Base-by-base conservation (phyloP, 2,888 invertebrate species). In the Ligdia adustata region DNA sequence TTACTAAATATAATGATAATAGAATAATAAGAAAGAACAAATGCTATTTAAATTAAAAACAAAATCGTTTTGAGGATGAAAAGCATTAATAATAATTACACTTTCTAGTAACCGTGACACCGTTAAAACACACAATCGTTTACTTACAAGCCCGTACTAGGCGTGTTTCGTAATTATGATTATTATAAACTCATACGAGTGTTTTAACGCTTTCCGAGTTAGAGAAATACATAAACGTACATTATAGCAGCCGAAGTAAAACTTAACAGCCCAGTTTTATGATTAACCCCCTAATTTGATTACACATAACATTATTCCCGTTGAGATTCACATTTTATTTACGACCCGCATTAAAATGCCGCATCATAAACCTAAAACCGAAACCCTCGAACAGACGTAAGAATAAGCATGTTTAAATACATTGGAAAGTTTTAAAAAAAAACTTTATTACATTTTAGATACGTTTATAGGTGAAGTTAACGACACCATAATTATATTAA, bases 381-480 rank as follows among this genome's bases (percentile, higher is more conserved):
- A 24, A 33, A 38, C 42, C 42, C 33, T 56, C 64, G 57, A 65
- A 48, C 56, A 53, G 55, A 55, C 55, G 59, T 50, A 62, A 62
- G 59, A 61, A 69, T 67, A 66, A 51, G 55, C 50, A 51, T 62
- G 64, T 65, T 69, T 32, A 46, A 57, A 59, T 58, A 50, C 57
- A 59, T 71, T 68, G 62, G 61, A 62, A 62, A 57, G 66, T 66
- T 67, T 69, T 64, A 67, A 66, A 69, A 66, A 66, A 57, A 67
- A 56, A 35, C 54, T 65, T 73, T 72, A 79, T 68, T 63, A 53
- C 58, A 53, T 51, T 65, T 66, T 60, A 64, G 66, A 70, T 54
- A 65, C 52, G 52, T 77, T 77, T 75, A 75, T 71, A 64, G 69
- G 55, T 70, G 62, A 70, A 56, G 63, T 73, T 77, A 69, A 70